These are phyloP conservation scores for Orthosia gothica DNA, from an alignment of 2,888 invertebrate genomes.

Conservation along the genomic window DNA sequence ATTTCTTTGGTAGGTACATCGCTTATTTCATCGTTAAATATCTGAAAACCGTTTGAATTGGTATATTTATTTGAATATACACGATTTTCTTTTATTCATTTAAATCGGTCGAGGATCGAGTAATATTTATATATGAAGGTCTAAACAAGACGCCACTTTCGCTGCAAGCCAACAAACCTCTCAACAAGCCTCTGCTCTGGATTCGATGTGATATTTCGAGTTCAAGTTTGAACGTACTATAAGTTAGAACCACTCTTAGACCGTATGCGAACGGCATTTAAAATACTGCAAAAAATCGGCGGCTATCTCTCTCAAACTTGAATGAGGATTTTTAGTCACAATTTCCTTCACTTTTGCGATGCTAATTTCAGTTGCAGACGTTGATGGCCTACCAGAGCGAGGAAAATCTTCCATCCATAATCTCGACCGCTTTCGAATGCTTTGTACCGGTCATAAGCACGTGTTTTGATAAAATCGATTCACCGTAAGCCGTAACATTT, in stretches of 20 bases:
- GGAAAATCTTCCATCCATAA: too few relatives aligned
- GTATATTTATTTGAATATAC: background rate
- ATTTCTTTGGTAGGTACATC: too few relatives aligned
- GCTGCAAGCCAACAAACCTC: background rate
- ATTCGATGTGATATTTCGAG: constrained; percentile 34
- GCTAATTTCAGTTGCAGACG: too few relatives aligned
- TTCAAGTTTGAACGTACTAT: constrained; percentile 6
- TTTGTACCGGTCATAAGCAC: too few relatives aligned
- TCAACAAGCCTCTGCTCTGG: background rate
- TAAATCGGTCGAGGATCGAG: background rate
- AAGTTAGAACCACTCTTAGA: background rate
- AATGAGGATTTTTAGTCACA: too few relatives aligned
- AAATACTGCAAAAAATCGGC: too few relatives aligned
- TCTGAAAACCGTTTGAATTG: background rate
- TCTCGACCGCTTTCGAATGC: too few relatives aligned
- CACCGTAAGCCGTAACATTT: too few relatives aligned
- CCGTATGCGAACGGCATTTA: constrained; percentile 1
- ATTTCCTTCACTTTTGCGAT: too few relatives aligned
- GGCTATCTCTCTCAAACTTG: too few relatives aligned
- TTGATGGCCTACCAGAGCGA: too few relatives aligned
- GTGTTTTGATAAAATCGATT: too few relatives aligned
- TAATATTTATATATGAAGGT: constrained; percentile 17
- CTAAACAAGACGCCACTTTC: background rate
- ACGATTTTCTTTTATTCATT: background rate
- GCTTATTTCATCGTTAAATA: background rate